phyloP scores from a whole-genome alignment of 2,797 vertebrate species.

The Anguilla pacifica region DNA sequence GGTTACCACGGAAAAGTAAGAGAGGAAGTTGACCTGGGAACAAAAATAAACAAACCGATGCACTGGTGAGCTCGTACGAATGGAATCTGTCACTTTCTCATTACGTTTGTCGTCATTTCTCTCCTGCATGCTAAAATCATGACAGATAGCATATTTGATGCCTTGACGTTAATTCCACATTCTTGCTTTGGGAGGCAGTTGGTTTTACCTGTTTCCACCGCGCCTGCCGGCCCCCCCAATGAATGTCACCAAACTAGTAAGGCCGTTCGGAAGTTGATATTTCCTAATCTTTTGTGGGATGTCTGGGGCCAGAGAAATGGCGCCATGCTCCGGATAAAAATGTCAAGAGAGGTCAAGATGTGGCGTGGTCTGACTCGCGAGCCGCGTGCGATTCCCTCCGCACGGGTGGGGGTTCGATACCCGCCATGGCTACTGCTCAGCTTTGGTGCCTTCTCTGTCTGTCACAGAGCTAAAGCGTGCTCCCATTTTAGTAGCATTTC shows the following conservation, averaged over 20 bases:
- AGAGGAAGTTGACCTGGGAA: background rate
- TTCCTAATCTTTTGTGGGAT: background rate
- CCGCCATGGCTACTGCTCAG: no score
- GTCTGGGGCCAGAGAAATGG: background rate
- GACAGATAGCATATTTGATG: background rate
- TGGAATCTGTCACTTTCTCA: background rate
- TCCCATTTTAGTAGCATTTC: no score
- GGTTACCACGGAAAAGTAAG: background rate
- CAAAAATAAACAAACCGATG: background rate
- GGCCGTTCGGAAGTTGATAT: background rate
- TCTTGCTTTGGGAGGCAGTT: background rate
- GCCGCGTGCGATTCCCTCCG: background rate
- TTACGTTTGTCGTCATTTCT: background rate
- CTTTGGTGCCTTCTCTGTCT: background rate
- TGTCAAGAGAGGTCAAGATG: background rate
- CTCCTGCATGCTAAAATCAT: background rate
- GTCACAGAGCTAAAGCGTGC: no score
- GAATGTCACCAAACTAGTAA: conserved; percentile 13
- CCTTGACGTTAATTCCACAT: background rate
- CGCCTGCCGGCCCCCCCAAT: background rate
- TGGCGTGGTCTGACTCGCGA: background rate
- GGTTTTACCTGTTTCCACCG: conserved; percentile 6
- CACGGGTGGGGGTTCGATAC: no score
- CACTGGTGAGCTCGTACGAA: background rate
- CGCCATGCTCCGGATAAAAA: background rate